Evolutionary conservation across 2,113 vertebrate species (phyloP), one percentile per base, ranked within the genome.

Genomic region (Acinonyx jubatus): DNA sequence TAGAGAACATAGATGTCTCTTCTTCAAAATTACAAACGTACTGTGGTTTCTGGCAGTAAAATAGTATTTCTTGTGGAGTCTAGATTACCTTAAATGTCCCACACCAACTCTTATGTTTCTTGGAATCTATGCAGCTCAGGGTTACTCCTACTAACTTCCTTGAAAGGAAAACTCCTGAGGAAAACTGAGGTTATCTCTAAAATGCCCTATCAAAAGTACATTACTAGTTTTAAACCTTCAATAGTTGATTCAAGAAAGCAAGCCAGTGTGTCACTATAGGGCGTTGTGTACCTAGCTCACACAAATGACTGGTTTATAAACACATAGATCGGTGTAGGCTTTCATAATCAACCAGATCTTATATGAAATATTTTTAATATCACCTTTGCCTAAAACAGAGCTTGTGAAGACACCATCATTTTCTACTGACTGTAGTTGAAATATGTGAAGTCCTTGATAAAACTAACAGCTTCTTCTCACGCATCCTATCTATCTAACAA

Each of bases 361-460:
- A 45, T 45, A 29, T 74, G 12, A 80, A 92, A 74, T 65, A 45
- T 48, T 94, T 87, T 83, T n/a, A 50, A 18, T 63, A 38, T 41
- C 33, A 27, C 52, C 68, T 86, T 78, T 83, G 19, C n/a, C 25
- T 97, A 65, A 92, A 74, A 84, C 80, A 92, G 45, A 94, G n/a
- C 19, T 90, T 96, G 25, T 57, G n/a, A 48, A 55, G 61, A 76
- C 7, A 38, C 13, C 45, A 86, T 63, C 14, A 33, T 83, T 80
- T 94, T 66, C 21, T 92, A 21, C n/a, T 36, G 31, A 36, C 68
- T 45, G 14, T 15, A 45, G 41, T 48, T 69, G 41, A 90, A 96
- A 84, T 52, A 71, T 50, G 7, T 7, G 8, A 36, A 80, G 12
- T 80, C 18, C 13, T 41, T 38, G 31, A 74, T 50, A 80, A 94